These are phyloP conservation scores for Spheniscus humboldti DNA, from an alignment of 2,797 vertebrate species.

Conservation along the genomic window DNA sequence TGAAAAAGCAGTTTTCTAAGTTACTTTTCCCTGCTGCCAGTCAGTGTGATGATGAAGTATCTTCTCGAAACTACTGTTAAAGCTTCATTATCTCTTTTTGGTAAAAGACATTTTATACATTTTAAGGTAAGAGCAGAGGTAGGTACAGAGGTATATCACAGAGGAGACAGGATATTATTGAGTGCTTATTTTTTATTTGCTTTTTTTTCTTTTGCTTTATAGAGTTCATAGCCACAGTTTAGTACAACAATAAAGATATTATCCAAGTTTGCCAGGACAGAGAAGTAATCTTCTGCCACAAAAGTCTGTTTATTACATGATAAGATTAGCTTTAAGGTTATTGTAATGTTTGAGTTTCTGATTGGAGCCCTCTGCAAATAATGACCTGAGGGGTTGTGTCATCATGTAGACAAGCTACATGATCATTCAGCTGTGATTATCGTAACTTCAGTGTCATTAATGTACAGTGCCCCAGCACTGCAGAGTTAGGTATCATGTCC, in stretches of 20 bases:
- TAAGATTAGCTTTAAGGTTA: conserved; percentile 10
- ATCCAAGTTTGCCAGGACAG: not conserved
- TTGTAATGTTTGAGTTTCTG: not conserved
- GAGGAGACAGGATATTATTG: not conserved
- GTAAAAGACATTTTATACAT: not conserved
- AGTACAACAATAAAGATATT: not conserved
- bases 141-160: not conserved
- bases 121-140: not conserved
- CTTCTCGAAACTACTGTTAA: not conserved
- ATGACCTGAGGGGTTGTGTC: not conserved
- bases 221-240: not conserved
- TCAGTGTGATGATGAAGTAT: not conserved
- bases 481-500: conserved; percentile 17
- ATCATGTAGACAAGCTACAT: not conserved
- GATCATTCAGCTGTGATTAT: conserved; percentile 16
- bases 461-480: not conserved
- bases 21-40: not conserved
- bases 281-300: not conserved
- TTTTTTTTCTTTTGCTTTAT: not conserved
- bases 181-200: not conserved
- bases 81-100: not conserved
- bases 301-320: not conserved
- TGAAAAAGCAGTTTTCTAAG: not conserved
- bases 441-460: not conserved
- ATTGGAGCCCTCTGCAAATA: conserved; percentile 1